Percentiles rank a stretch among this genome's conserved stretches.
Conservation (phyloP, 2,888 invertebrate species). For the Antheraea assamensis region DNA sequence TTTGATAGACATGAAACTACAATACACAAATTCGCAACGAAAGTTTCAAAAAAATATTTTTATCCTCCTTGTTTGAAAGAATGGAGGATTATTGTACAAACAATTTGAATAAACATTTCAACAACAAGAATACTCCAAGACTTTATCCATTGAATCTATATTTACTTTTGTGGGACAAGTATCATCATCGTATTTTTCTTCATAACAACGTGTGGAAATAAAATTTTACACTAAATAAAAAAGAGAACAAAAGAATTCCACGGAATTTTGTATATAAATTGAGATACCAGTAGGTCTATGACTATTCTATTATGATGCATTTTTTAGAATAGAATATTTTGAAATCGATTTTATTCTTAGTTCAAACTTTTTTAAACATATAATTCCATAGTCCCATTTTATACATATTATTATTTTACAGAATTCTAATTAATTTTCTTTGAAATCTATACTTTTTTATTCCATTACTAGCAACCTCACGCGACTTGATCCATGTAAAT, state of each 20-base stretch:
- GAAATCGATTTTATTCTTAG: no score
- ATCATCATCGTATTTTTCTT: not conserved
- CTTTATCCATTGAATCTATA: conserved; percentile 4
- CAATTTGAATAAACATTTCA: conserved; percentile 7
- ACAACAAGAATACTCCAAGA: conserved; percentile 4
- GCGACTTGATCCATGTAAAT: no score
- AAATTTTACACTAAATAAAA: not conserved
- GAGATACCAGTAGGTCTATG: no score
- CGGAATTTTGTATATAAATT: not conserved
- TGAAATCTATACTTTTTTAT: not conserved
- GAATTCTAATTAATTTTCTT: not conserved
- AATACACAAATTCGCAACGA: not conserved
- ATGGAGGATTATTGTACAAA: not conserved
- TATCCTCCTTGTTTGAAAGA: not conserved
- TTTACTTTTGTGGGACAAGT: not conserved
- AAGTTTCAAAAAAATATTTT: not conserved
- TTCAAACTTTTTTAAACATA: no score
- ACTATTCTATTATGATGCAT: no score
- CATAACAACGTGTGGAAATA: not conserved
- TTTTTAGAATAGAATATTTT: no score
- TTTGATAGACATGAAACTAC: not conserved
- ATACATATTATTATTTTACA: no score
- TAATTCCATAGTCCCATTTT: no score
- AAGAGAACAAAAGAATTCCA: not conserved
- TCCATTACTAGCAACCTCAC: no score